These are phyloP conservation scores for Aphis craccivora DNA, from an alignment of 1,140 invertebrate species.

Conservation along the genomic window DNA sequence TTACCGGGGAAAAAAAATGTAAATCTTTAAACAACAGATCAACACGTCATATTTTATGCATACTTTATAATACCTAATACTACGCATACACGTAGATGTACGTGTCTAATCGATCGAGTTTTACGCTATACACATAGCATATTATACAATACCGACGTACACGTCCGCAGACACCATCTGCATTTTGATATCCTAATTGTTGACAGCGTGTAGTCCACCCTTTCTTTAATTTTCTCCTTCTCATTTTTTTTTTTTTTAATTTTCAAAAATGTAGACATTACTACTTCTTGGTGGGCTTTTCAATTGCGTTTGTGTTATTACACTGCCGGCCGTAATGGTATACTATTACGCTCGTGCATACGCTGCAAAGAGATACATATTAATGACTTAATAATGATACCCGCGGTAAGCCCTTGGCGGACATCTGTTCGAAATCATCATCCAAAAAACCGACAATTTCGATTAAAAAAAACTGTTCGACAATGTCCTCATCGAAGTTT, in stretches of 20 bases:
- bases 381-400: constrained; percentile 55
- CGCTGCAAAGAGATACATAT: background rate
- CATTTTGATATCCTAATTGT: constrained; percentile 22
- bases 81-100: background rate
- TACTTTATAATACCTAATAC: constrained; percentile 1
- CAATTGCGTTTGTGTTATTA: constrained; percentile 32
- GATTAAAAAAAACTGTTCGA: constrained; percentile 5
- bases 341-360: background rate
- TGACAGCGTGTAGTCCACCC: background rate
- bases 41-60: constrained; percentile 1
- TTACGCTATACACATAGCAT: background rate
- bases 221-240: background rate
- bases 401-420: background rate
- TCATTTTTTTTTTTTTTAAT: background rate
- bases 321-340: constrained; percentile 5
- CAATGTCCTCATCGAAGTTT: background rate
- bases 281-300: constrained; percentile 48
- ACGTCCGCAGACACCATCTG: background rate
- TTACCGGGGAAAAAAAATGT: background rate
- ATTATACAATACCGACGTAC: background rate
- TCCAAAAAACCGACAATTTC: constrained; percentile 4
- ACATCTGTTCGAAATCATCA: background rate
- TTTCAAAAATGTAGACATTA: constrained; percentile 35
- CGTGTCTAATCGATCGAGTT: constrained; percentile 3
- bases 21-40: background rate